phyloP scores from a whole-genome alignment of 1,140 invertebrate species.

The Leptinotarsa lineolata region DNA sequence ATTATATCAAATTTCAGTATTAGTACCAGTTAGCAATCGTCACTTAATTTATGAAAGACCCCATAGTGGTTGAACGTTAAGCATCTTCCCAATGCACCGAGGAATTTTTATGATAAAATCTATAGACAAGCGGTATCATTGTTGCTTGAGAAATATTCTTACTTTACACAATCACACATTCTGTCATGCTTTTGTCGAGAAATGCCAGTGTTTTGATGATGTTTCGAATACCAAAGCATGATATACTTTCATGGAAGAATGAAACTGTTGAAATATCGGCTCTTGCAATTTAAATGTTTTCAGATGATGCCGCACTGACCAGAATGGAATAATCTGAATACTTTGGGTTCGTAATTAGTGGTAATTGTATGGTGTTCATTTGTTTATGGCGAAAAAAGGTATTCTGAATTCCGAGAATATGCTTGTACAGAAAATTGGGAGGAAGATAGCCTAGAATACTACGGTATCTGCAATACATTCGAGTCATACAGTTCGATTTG shows the following conservation, averaged over 20 bases:
- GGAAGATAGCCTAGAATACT: too few relatives aligned
- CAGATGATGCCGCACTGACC: background rate
- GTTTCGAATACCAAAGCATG: slow-evolving; percentile 16
- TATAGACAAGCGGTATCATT: background rate
- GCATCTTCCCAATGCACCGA: background rate
- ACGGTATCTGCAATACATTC: too few relatives aligned
- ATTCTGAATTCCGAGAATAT: too few relatives aligned
- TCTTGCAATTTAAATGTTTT: background rate
- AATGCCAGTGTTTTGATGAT: slow-evolving; percentile 18
- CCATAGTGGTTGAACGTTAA: slow-evolving; percentile 1
- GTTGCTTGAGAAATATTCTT: slow-evolving; percentile 16
- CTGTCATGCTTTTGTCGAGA: slow-evolving; percentile 22
- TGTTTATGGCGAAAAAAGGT: too few relatives aligned
- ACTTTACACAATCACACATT: slow-evolving; percentile 18
- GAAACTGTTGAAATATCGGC: background rate
- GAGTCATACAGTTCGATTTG: too few relatives aligned
- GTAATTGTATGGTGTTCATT: background rate
- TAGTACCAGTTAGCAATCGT: background rate
- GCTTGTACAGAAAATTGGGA: too few relatives aligned
- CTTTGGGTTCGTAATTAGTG: background rate
- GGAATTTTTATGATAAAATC: slow-evolving; percentile 4
- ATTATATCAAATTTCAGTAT: too few relatives aligned
- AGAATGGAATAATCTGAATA: background rate
- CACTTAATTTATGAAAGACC: slow-evolving; percentile 4
- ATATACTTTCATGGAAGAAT: slow-evolving; percentile 8